Conservation (phyloP, 2,888 invertebrate genomes). For the Spicauda simplicius region DNA sequence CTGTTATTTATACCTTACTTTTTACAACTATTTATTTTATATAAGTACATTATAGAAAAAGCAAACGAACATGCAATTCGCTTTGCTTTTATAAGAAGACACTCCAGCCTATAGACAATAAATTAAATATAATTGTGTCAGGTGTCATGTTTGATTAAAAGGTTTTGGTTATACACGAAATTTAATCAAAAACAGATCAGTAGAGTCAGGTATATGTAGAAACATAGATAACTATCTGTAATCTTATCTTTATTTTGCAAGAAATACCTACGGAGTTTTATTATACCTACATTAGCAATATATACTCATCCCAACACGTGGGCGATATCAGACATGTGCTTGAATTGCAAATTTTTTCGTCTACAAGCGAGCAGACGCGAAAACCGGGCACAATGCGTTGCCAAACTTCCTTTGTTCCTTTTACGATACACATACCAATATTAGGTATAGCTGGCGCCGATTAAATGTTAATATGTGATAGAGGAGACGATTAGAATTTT, state of each 20-base stretch:
- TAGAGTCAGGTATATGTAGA: no score
- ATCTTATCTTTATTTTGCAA: neutral
- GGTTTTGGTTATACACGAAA: no score
- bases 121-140: no score
- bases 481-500: neutral
- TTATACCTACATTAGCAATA: neutral
- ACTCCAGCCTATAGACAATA: no score
- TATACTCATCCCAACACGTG: slow-evolving; percentile 46
- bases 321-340: slow-evolving; percentile 58
- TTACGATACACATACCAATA: slow-evolving; percentile 52
- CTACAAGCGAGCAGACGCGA: slow-evolving; percentile 63
- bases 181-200: no score
- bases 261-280: neutral
- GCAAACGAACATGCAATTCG: no score
- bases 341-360: slow-evolving; percentile 70
- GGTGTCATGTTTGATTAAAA: no score
- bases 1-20: no score
- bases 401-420: slow-evolving; percentile 82
- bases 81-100: no score
- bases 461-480: slow-evolving; percentile 12
- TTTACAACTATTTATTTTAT: no score
- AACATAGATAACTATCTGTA: no score
- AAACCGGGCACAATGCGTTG: slow-evolving; percentile 69
- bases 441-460: slow-evolving; percentile 54
- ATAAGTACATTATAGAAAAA: no score